A percentile compares a stretch with the other conserved stretches of the same genome.
Evolutionary conservation across 1,140 invertebrate genomes (phyloP).

Genomic region (Octopus bimaculoides): DNA sequence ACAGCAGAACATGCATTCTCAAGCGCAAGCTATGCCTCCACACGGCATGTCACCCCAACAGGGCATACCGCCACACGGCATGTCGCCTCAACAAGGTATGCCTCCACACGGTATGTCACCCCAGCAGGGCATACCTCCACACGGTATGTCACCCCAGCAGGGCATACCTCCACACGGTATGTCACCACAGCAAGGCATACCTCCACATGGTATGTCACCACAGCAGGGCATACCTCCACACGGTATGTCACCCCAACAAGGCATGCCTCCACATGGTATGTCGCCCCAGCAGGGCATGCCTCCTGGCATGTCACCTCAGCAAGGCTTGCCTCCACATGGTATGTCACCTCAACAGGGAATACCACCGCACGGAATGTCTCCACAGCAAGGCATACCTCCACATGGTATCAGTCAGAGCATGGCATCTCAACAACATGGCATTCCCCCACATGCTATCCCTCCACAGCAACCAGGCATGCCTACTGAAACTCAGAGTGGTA

Average conservation of each 20-base stretch:
- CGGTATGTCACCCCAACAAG: background rate
- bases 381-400: conserved; percentile 5
- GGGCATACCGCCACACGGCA: background rate
- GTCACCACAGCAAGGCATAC: background rate
- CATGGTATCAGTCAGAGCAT: background rate
- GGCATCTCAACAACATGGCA: background rate
- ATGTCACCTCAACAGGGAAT: background rate
- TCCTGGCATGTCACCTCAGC: conserved; percentile 30
- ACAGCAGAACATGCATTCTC: background rate
- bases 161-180: background rate
- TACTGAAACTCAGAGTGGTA: conserved; percentile 10
- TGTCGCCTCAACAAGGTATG: background rate
- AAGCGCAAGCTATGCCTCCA: background rate
- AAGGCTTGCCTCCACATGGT: background rate
- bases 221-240: background rate
- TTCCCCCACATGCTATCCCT: conserved; percentile 18
- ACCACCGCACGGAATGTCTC: background rate
- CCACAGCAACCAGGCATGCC: conserved; percentile 1
- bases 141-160: background rate
- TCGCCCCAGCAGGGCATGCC: conserved; percentile 23
- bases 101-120: conserved; percentile 3
- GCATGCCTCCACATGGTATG: background rate
- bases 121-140: background rate
- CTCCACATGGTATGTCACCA: background rate
- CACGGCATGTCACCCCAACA: background rate